phyloP scores from a whole-genome alignment of 2,113 vertebrate species.

The Spermophilus dauricus region DNA sequence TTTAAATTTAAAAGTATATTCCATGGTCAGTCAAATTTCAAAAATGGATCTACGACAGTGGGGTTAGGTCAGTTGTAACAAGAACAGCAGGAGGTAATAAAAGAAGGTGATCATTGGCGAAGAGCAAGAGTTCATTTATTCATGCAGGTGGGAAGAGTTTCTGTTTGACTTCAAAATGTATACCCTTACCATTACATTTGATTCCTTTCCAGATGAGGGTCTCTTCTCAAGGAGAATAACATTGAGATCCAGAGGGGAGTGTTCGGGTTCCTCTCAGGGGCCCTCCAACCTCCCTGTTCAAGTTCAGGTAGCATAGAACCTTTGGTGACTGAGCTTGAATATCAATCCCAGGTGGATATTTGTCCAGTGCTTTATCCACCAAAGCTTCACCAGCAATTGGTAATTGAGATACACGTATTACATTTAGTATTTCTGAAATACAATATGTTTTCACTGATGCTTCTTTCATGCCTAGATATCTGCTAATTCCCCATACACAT shows the following conservation, averaged over 20 bases:
- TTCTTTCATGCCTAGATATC: neutral
- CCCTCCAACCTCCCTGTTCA: neutral
- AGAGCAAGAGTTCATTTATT: neutral
- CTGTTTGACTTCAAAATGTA: neutral
- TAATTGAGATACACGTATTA: neutral
- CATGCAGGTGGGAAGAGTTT: neutral
- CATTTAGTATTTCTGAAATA: neutral
- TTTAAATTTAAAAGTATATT: neutral
- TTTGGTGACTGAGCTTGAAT: neutral
- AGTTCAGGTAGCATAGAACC: neutral
- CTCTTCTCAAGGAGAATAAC: neutral
- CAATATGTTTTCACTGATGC: neutral
- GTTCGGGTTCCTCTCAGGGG: no score
- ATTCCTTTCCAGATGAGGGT: neutral
- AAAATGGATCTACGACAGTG: no score
- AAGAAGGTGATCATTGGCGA: rapidly evolving
- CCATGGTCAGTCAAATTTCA: neutral
- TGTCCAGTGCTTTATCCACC: neutral
- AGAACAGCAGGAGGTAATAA: neutral
- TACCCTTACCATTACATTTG: neutral
- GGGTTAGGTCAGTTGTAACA: neutral
- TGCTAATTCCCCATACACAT: neutral
- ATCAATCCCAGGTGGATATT: rapidly evolving
- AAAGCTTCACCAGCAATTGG: neutral
- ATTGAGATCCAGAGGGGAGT: neutral